A percentile compares a stretch with the other conserved stretches of the same genome.
Conservation (phyloP, 2,113 vertebrate species). For the Thymallus thymallus region DNA sequence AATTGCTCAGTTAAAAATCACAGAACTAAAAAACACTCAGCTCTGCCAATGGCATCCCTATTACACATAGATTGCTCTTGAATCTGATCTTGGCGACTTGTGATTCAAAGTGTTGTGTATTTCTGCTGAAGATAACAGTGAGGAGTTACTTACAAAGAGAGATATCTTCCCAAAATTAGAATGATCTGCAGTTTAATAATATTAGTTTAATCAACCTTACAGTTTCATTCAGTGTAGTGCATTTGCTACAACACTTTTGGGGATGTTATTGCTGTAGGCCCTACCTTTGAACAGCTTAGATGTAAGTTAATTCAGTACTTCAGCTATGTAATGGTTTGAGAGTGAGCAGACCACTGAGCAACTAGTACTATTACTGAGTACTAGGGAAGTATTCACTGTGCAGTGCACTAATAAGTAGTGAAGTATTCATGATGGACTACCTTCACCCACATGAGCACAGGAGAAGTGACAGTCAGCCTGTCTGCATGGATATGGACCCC, state of each 20-base stretch:
- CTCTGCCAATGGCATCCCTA: no score
- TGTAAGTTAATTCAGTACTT: neutral
- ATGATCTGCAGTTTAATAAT: no score
- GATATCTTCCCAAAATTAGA: no score
- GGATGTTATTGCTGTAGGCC: neutral
- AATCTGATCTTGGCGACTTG: no score
- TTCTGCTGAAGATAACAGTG: no score
- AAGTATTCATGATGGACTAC: slow-evolving; percentile 60
- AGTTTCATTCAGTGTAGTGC: neutral
- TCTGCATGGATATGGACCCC: slow-evolving; percentile 85
- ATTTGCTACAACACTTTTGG: neutral
- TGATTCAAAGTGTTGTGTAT: no score
- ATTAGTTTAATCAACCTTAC: no score
- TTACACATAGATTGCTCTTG: no score
- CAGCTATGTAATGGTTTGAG: neutral
- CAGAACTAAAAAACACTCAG: no score
- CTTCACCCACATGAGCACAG: slow-evolving; percentile 96
- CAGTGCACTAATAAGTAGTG: neutral
- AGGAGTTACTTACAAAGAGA: no score
- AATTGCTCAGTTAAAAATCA: no score
- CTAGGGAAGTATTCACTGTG: neutral
- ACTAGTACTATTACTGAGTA: neutral
- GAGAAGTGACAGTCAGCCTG: slow-evolving; percentile 87
- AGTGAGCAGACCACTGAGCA: neutral
- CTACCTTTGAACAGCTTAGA: neutral